Evolutionary conservation across 2,888 invertebrate genomes (phyloP).

Genomic region (Chelonus formosanus): DNA sequence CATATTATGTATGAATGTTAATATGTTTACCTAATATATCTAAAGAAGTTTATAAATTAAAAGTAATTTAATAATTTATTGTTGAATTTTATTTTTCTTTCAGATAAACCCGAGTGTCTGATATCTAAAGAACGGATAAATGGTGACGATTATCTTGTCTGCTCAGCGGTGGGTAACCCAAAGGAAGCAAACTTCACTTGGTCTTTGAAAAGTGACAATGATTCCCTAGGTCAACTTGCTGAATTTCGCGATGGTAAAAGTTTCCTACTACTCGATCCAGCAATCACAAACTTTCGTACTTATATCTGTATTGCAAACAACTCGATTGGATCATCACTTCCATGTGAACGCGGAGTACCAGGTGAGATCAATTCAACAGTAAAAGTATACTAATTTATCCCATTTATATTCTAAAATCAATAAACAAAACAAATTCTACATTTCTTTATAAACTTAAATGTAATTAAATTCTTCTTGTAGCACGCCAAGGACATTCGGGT

Average conservation of each 20-base stretch:
- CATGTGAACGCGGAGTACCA: conserved; percentile 68
- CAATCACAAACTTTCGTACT: conserved; percentile 74
- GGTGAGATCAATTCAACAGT: conserved; percentile 56
- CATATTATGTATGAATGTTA: conserved; percentile 78
- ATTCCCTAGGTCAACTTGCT: conserved; percentile 74
- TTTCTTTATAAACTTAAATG: background rate
- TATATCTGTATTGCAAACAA: conserved; percentile 89
- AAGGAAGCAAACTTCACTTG: conserved; percentile 80
- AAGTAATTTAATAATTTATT: conserved; percentile 4
- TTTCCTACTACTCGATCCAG: conserved; percentile 72
- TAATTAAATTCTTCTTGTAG: conserved; percentile 35
- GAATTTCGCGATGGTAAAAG: conserved; percentile 68
- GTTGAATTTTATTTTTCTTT: conserved; percentile 38
- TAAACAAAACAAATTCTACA: background rate
- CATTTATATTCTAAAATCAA: background rate
- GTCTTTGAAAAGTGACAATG: conserved; percentile 86
- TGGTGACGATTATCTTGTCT: conserved; percentile 80
- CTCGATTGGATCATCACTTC: conserved; percentile 74
- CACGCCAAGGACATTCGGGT: conserved; percentile 45
- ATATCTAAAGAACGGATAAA: conserved; percentile 78
- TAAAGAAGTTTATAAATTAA: too few relatives aligned
- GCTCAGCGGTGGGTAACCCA: conserved; percentile 85
- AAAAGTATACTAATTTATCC: background rate
- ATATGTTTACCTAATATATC: too few relatives aligned
- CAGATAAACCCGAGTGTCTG: conserved; percentile 86